Evolutionary conservation across 2,888 invertebrate genomes (phyloP).

Genomic region (Xestia ashworthii): DNA sequence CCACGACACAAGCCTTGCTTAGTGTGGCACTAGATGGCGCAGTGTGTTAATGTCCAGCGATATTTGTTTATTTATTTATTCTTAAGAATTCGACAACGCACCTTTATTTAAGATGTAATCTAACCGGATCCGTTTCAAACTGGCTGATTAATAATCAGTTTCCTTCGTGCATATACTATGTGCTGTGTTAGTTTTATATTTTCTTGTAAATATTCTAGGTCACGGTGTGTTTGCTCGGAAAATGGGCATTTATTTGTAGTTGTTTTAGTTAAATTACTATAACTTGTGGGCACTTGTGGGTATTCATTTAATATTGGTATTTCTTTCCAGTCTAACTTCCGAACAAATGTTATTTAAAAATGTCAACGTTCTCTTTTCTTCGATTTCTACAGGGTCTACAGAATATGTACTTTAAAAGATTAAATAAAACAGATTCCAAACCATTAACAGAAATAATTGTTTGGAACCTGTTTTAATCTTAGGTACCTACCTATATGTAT

Average conservation of each 20-base stretch:
- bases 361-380: not conserved
- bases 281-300: too few species aligned
- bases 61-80: too few species aligned
- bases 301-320: not conserved
- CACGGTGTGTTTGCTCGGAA: constrained; percentile 12
- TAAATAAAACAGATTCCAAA: too few species aligned
- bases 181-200: constrained; percentile 24
- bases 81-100: constrained; percentile 19
- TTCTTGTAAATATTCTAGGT: constrained; percentile 36
- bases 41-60: too few species aligned
- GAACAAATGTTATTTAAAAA: not conserved
- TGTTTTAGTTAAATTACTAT: not conserved
- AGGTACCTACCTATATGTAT: too few species aligned
- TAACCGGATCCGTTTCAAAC: constrained; percentile 50
- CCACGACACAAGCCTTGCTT: too few species aligned
- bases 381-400: not conserved
- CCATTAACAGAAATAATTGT: too few species aligned
- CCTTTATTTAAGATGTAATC: constrained; percentile 30
- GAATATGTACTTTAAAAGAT: not conserved
- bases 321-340: not conserved
- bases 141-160: constrained; percentile 52
- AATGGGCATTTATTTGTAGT: constrained; percentile 10
- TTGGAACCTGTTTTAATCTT: too few species aligned
- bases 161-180: constrained; percentile 26
- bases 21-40: too few species aligned